Evolutionary conservation across 1,140 invertebrate genomes (phyloP).

Genomic region (Nasonia longicornis): DNA sequence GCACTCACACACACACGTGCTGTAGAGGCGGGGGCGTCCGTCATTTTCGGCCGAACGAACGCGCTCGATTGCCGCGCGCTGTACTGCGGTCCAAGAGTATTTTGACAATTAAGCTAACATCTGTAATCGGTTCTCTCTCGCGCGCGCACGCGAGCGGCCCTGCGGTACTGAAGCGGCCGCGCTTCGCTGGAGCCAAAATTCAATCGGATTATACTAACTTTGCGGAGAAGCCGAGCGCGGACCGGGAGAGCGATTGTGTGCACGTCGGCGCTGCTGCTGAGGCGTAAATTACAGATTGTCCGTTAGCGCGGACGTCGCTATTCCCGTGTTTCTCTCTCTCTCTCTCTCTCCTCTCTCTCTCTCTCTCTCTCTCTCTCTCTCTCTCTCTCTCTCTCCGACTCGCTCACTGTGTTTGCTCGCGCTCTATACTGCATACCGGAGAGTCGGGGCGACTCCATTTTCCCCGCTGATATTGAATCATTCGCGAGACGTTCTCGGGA

Average conservation of each 20-base stretch:
- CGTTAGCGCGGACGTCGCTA: conserved; percentile 1
- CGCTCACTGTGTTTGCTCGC: neutral
- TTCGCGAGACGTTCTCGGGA: neutral
- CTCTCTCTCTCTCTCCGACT: neutral
- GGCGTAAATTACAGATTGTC: conserved; percentile 28
- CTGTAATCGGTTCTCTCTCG: conserved; percentile 52
- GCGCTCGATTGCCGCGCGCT: conserved; percentile 3
- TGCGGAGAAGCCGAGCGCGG: conserved; percentile 16
- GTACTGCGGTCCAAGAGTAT: conserved; percentile 48
- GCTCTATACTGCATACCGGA: neutral
- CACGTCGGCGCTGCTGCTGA: neutral
- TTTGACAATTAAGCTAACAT: conserved; percentile 55
- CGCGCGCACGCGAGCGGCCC: neutral
- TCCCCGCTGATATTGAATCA: neutral
- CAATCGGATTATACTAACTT: conserved; percentile 53
- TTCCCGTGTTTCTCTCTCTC: neutral
- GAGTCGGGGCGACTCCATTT: neutral
- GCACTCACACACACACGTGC: too few species aligned
- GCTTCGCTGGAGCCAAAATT: conserved; percentile 47
- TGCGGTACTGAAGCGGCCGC: conserved; percentile 32
- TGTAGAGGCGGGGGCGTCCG: neutral
- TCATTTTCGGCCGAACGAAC: conserved; percentile 21
- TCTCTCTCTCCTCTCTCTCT: neutral
- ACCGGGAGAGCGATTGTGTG: neutral
- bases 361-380: neutral